These are phyloP conservation scores for Cheilosia grossa DNA, from an alignment of 2,888 invertebrate genomes.

Conservation along the genomic window DNA sequence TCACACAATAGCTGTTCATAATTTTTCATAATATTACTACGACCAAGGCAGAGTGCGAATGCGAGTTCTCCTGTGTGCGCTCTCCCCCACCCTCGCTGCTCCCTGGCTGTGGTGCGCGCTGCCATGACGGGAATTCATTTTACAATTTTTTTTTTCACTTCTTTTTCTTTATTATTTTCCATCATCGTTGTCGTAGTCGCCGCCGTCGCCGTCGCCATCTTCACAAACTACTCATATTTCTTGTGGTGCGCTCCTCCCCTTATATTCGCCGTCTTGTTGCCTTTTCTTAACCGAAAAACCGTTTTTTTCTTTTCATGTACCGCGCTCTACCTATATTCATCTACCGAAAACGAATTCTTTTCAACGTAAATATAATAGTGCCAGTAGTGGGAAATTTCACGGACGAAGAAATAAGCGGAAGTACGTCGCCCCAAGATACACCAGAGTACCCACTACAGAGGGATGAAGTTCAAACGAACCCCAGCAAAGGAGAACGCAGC, in stretches of 20 bases:
- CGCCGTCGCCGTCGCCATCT: slow-evolving; percentile 6
- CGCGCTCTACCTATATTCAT: slow-evolving; percentile 14
- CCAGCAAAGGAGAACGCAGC: slow-evolving; percentile 85
- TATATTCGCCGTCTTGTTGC: slow-evolving; percentile 52
- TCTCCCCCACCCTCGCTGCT: neutral
- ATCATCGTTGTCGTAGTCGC: slow-evolving; percentile 4
- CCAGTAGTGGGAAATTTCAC: slow-evolving; percentile 86
- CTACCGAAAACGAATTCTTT: slow-evolving; percentile 59
- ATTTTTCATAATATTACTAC: slow-evolving; percentile 70
- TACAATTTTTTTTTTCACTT: slow-evolving; percentile 24
- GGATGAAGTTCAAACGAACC: slow-evolving; percentile 87
- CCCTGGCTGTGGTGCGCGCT: neutral
- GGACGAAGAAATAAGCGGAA: slow-evolving; percentile 85
- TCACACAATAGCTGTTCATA: slow-evolving; percentile 72
- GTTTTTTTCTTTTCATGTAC: slow-evolving; percentile 44
- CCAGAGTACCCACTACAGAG: slow-evolving; percentile 88
- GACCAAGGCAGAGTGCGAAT: neutral
- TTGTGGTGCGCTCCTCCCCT: slow-evolving; percentile 3
- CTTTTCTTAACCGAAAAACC: slow-evolving; percentile 54
- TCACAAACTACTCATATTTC: slow-evolving; percentile 64
- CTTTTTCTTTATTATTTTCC: slow-evolving; percentile 33
- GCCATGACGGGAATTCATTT: slow-evolving; percentile 51
- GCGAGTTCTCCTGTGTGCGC: neutral
- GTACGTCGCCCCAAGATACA: slow-evolving; percentile 83
- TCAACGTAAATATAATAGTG: slow-evolving; percentile 81